Conservation (phyloP, 2,888 invertebrate species). For the Griposia aprilina region DNA sequence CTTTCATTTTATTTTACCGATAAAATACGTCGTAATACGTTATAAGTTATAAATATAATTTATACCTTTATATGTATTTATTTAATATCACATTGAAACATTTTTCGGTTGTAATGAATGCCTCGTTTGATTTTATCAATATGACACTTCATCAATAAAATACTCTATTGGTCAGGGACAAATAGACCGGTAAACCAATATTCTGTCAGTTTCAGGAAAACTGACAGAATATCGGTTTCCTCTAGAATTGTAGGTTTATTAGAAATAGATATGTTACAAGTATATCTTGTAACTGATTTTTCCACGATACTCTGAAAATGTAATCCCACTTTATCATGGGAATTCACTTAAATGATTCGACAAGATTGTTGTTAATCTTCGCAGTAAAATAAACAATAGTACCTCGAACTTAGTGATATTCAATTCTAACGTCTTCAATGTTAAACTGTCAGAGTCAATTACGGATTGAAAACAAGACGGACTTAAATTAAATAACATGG, state of each 20-base stretch:
- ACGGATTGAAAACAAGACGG: constrained; percentile 70
- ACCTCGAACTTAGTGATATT: constrained; percentile 37
- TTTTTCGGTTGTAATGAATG: neutral
- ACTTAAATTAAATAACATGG: constrained; percentile 64
- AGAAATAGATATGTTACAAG: neutral
- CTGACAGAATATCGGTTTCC: constrained; percentile 1
- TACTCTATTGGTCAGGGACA: neutral
- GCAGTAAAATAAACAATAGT: constrained; percentile 43
- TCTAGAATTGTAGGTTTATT: neutral
- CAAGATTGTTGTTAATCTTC: constrained; percentile 26
- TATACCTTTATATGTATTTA: neutral
- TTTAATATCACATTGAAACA: constrained; percentile 10
- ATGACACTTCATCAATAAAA: constrained; percentile 26
- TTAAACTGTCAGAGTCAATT: constrained; percentile 72
- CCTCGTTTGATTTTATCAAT: constrained; percentile 9
- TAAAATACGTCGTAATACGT: constrained; percentile 3
- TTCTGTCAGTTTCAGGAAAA: neutral
- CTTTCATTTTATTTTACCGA: neutral
- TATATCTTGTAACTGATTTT: constrained; percentile 20
- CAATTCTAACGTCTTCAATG: constrained; percentile 58
- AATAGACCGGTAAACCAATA: no score
- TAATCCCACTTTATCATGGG: constrained; percentile 20
- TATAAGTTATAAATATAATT: neutral
- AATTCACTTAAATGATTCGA: constrained; percentile 39
- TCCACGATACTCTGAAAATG: constrained; percentile 3